Conservation (phyloP, 2,113 vertebrate species). For the Danio rerio region DNA sequence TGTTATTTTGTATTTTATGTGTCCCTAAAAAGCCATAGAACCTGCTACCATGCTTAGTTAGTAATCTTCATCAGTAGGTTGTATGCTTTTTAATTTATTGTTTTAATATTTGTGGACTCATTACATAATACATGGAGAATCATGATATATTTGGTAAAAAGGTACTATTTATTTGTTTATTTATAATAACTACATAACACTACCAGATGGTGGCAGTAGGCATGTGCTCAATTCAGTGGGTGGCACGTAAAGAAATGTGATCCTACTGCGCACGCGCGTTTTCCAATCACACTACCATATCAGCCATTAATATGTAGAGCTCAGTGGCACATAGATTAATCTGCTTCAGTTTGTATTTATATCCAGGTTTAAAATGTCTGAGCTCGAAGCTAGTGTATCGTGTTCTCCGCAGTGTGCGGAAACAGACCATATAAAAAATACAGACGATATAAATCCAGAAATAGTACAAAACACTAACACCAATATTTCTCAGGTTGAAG, state of each 20-base stretch:
- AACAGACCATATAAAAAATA: conserved; percentile 66
- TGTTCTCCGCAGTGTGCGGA: conserved; percentile 69
- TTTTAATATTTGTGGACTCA: not conserved
- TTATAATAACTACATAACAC: not conserved
- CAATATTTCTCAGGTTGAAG: conserved; percentile 77
- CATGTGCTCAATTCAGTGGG: not conserved
- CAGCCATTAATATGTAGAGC: not conserved
- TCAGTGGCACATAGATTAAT: conserved; percentile 8
- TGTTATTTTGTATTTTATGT: too few species aligned
- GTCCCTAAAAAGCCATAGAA: too few species aligned
- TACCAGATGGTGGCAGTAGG: conserved; percentile 38
- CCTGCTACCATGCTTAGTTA: too few species aligned
- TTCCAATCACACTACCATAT: not conserved
- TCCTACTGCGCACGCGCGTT: conserved; percentile 43
- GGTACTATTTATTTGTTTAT: not conserved
- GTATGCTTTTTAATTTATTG: not conserved
- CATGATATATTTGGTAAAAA: not conserved
- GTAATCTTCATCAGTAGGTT: too few species aligned
- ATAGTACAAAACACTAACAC: conserved; percentile 80
- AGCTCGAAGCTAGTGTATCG: conserved; percentile 69
- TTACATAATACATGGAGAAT: not conserved
- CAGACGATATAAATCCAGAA: conserved; percentile 61
- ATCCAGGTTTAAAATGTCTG: conserved; percentile 57
- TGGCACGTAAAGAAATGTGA: not conserved
- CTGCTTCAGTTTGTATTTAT: conserved; percentile 1